These are phyloP conservation scores for Indicator indicator DNA, from an alignment of 2,113 vertebrate species.

Conservation along the genomic window DNA sequence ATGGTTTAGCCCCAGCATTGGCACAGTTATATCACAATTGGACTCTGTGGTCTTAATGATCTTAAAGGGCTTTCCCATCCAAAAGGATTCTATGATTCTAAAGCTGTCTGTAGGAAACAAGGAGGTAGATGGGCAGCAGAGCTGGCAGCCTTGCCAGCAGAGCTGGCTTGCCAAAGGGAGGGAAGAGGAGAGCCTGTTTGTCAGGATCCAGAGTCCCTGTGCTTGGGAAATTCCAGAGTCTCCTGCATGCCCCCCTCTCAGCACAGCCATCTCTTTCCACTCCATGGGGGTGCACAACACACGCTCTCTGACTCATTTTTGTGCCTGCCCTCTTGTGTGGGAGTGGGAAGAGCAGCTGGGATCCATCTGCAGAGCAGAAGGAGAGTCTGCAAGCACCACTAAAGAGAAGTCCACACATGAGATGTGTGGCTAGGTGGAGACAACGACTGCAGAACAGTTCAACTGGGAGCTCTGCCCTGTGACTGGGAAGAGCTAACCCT, in stretches of 20 bases:
- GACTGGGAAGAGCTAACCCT: background rate
- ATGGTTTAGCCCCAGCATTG: too few species aligned
- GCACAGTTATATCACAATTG: too few species aligned
- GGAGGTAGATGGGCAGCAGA: accelerated
- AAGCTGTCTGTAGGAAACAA: background rate
- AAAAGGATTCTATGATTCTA: too few species aligned
- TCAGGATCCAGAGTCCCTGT: background rate
- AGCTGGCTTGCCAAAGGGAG: background rate
- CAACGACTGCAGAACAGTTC: background rate
- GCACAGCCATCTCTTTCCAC: background rate
- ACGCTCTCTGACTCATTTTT: background rate
- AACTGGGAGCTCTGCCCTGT: background rate
- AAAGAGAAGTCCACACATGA: background rate
- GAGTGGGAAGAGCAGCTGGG: slow-evolving; percentile 62
- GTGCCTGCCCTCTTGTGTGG: background rate
- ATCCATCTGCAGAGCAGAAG: background rate
- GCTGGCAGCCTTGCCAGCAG: background rate
- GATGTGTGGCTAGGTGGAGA: background rate
- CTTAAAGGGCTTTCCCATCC: too few species aligned
- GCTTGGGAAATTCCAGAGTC: background rate
- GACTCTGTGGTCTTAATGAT: too few species aligned
- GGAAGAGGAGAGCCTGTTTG: background rate
- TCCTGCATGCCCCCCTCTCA: background rate
- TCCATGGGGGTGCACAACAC: background rate
- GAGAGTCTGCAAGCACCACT: background rate